phyloP scores from a whole-genome alignment of 2,888 invertebrate species.

The Drosophila borborema region DNA sequence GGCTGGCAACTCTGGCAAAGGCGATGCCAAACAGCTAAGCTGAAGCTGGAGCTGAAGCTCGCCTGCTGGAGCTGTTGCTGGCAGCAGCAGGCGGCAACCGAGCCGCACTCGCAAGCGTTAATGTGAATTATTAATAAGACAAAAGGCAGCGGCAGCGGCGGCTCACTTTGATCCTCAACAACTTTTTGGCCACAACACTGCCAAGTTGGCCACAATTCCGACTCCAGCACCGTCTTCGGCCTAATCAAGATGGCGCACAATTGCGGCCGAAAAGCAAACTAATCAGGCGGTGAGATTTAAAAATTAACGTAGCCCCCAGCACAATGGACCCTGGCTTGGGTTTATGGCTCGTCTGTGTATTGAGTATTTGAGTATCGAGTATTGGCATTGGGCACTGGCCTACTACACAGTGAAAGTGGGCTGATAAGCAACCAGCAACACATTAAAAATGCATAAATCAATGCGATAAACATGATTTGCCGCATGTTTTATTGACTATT shows the following conservation, averaged over 20 bases:
- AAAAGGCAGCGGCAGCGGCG: conserved; percentile 80
- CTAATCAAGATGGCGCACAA: conserved; percentile 78
- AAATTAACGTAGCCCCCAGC: conserved; percentile 81
- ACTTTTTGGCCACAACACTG: conserved; percentile 3
- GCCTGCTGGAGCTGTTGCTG: conserved; percentile 18
- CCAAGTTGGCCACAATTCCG: conserved; percentile 23
- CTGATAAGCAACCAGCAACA: conserved; percentile 85
- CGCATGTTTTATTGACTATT: conserved; percentile 86
- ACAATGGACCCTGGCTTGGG: conserved; percentile 39
- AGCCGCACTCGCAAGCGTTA: conserved; percentile 83
- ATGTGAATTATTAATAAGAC: conserved; percentile 85
- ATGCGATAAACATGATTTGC: conserved; percentile 86
- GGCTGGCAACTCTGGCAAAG: conserved; percentile 62
- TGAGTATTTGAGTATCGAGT: conserved; percentile 9
- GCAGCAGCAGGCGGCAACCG: conserved; percentile 68
- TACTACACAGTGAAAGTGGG: conserved; percentile 75
- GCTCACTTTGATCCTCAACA: conserved; percentile 69
- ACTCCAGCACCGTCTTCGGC: conserved; percentile 5
- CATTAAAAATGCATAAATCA: conserved; percentile 86
- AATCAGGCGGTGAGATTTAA: conserved; percentile 85
- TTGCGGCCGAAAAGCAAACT: conserved; percentile 75
- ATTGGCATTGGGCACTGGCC: conserved; percentile 13
- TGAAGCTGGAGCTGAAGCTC: background rate
- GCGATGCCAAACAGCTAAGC: conserved; percentile 13
- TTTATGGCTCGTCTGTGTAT: conserved; percentile 4